Conservation (phyloP, 2,113 vertebrate genomes). For the Calyptommatus sinebrachiatus region DNA sequence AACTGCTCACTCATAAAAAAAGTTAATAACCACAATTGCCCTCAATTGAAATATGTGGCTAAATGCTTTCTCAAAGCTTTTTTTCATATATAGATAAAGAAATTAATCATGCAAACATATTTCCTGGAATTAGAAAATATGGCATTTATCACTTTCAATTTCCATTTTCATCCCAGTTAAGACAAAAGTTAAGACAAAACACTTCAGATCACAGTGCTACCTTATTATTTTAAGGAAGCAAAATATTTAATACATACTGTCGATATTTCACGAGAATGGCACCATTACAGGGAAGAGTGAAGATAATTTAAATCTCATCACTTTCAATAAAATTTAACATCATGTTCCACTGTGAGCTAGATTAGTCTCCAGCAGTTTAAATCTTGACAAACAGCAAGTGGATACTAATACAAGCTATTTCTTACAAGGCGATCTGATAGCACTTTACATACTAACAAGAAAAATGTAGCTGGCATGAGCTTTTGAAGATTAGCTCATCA, state of each 20-base stretch:
- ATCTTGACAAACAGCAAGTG: neutral
- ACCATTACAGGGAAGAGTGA: slow-evolving; percentile 10
- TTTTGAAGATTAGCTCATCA: too few relatives aligned
- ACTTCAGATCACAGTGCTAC: neutral
- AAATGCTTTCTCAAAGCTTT: slow-evolving; percentile 39
- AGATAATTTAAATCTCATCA: slow-evolving; percentile 15
- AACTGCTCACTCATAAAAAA: slow-evolving; percentile 7
- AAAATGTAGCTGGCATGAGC: too few relatives aligned
- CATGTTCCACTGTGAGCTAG: neutral
- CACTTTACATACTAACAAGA: too few relatives aligned
- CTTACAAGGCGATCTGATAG: too few relatives aligned
- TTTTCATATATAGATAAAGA: slow-evolving; percentile 37
- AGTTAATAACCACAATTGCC: slow-evolving; percentile 40
- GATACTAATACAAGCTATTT: too few relatives aligned
- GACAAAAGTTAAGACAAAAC: slow-evolving; percentile 18
- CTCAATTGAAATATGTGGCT: slow-evolving; percentile 46
- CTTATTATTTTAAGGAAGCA: slow-evolving; percentile 32
- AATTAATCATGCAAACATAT: slow-evolving; percentile 45
- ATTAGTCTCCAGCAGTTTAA: slow-evolving; percentile 2
- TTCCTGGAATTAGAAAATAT: slow-evolving; percentile 35
- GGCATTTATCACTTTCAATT: slow-evolving; percentile 18
- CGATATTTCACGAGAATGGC: slow-evolving; percentile 26
- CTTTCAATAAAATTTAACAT: neutral
- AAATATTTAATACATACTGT: slow-evolving; percentile 4
- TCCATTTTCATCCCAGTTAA: slow-evolving; percentile 8